phyloP scores from a whole-genome alignment of 2,888 invertebrate species.

The Diaperis boleti region DNA sequence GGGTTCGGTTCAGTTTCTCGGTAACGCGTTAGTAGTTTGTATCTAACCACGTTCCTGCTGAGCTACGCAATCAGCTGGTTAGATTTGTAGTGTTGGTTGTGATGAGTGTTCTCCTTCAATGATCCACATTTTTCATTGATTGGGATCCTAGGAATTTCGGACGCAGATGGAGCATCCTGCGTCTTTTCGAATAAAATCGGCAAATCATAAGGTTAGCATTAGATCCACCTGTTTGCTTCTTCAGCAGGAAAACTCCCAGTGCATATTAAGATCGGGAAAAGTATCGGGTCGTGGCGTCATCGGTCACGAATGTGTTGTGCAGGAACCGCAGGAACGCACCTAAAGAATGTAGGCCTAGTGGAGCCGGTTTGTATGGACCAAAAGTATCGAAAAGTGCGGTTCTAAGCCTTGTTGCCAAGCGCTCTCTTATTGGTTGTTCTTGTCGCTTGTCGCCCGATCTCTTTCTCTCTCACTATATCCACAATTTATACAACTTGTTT shows the following conservation, averaged over 20 bases:
- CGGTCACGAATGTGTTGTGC: constrained; percentile 34
- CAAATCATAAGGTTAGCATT: constrained; percentile 34
- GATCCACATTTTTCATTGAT: constrained; percentile 10
- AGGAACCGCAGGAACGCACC: constrained; percentile 42
- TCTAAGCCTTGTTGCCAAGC: constrained; percentile 60
- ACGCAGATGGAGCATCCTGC: constrained; percentile 35
- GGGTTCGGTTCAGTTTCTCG: constrained; percentile 32
- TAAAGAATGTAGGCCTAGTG: constrained; percentile 54
- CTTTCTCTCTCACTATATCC: constrained; percentile 45
- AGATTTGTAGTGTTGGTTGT: constrained; percentile 26
- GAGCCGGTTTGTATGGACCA: constrained; percentile 58
- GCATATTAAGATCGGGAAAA: constrained; percentile 26
- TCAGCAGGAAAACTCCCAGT: constrained; percentile 18
- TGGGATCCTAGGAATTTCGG: constrained; percentile 10
- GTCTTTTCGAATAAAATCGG: constrained; percentile 6
- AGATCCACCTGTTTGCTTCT: constrained; percentile 35
- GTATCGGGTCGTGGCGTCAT: constrained; percentile 37
- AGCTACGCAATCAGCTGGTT: constrained; percentile 49
- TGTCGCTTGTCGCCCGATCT: constrained; percentile 46
- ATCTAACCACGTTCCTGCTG: constrained; percentile 13
- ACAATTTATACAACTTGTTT: constrained; percentile 49
- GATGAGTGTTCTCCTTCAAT: constrained; percentile 29
- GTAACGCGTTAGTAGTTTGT: constrained; percentile 23
- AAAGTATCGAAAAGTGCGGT: constrained; percentile 61
- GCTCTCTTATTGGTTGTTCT: constrained; percentile 52